Base-by-base conservation (phyloP, 2,797 vertebrate species). In the Phoeniculus purpureus region DNA sequence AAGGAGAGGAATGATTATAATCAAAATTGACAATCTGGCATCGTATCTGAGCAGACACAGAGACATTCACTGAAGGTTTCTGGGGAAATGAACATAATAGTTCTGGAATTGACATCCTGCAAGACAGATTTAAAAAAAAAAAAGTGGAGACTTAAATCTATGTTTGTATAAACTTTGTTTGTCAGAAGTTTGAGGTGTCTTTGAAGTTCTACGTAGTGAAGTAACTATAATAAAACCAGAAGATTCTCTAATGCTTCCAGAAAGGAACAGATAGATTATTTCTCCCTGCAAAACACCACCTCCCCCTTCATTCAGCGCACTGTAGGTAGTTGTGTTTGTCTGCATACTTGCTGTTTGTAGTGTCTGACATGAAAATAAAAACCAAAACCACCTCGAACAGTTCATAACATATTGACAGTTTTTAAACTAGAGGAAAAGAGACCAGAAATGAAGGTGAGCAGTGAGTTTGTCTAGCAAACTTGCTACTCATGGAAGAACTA, bases 21-120 rank as follows among this genome's bases (percentile, higher is more conserved):
- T 95, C 93, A 94, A 88, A 95, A 95, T 81, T 95, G 95, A 95
- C 95, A 96, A 94, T 93, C 94, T 96, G 90, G 91, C 81, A 72
- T 93, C 26, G 0, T 95, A 56, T 93, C 83, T 92, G 81, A 90
- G 93, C 83, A 95, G 93, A 85, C 75, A 58, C 59, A 29, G 73
- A 62, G 85, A 62, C 77, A 75, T 79, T 82, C 31, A 75, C 61
- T 85, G 78, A 92, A 95, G 81, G 65, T 87, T 96, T 83, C 83
- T 94, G 75, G 81, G 95, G 91, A 94, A 91, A 90, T 91, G 84
- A 92, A 88, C 83, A 70, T 95, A 93, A 95, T 92, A 90, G 59
- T 72, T 68, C 78, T 89, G 82, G 74, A 93, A 88, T 5, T 80
- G 62, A 66, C 86, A 92, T 90, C 51, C 72, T 90, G 50, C 47